Evolutionary conservation across 2,113 vertebrate species (phyloP).

Genomic region (Rhynchomys soricoides): DNA sequence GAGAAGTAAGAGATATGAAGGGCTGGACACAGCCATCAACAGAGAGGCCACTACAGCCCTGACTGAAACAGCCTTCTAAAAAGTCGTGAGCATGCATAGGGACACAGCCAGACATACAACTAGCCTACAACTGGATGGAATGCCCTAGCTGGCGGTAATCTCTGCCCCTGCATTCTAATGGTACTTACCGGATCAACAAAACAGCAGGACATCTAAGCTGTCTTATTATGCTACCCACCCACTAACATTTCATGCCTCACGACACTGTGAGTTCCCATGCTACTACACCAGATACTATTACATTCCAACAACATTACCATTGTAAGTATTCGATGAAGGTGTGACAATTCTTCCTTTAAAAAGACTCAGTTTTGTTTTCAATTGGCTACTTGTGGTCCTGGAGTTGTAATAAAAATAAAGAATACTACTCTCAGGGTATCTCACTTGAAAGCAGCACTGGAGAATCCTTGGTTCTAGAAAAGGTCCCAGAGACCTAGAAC

Average conservation of each 20-base stretch:
- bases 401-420: neutral
- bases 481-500: neutral
- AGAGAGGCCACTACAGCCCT: neutral
- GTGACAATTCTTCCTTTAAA: neutral
- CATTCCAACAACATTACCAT: neutral
- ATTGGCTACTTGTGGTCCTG: neutral
- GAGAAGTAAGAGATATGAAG: neutral
- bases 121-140: neutral
- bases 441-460: constrained; percentile 20
- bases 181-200: constrained; percentile 24
- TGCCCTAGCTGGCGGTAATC: neutral
- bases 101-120: neutral
- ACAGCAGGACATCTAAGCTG: neutral
- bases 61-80: neutral
- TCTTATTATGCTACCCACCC: constrained; percentile 8
- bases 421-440: neutral
- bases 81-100: neutral
- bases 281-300: neutral
- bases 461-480: neutral
- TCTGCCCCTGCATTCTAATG: neutral
- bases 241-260: neutral
- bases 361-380: neutral
- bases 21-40: neutral
- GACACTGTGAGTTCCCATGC: neutral
- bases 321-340: neutral